Base-by-base conservation (phyloP, 2,113 vertebrate genomes). In the Thinocorus orbignyianus region DNA sequence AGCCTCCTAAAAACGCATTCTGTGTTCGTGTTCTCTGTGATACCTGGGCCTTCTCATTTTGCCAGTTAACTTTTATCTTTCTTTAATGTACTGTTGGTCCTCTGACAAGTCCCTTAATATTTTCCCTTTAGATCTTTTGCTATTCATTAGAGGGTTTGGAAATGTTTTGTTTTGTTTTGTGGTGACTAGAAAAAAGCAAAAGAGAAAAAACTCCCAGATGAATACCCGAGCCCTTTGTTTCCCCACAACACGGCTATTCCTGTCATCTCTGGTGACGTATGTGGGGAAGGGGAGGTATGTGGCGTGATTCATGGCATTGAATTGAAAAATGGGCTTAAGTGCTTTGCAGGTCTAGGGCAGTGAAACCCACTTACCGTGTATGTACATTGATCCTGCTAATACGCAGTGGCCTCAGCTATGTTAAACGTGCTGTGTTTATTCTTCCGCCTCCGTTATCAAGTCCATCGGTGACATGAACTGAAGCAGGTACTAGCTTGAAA, bases 391-490 rank as follows among this genome's bases (percentile, higher is more conserved):
- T 70, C 51, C 73, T 81, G 61, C 68, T 48, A 28, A 58, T 41
- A 46, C 0, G 0, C 72, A 35, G 0, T 16, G 33, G 41, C 42
- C 66, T 48, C 33, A 57, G 37, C 61, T 60, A 1, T 3, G 65
- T 30, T 30, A 85, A 66, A 17, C 57, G 8, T 9, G 37, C 19
- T 19, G 13, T 57, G 33, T 81, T 88, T 80, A 31, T 58, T 76
- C 68, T 62, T 77, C 70, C 1, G 0, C 15, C 28, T 69, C 79
- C 49, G 42, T 74, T 79, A 52, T 73, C 49, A 69, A 48, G 51
- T 48, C 61, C 42, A 37, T 84, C 49, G 23, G 58, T 23, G 65
- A 44, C 44, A 30, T 6, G 25, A 84, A 80, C 37, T 46, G 79
- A 94, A 69, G 66, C 42, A 71, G 55, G 10, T 58, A 83, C 58